Evolutionary conservation across 2,888 invertebrate species (phyloP).

Genomic region (Acholoe squamosa): DNA sequence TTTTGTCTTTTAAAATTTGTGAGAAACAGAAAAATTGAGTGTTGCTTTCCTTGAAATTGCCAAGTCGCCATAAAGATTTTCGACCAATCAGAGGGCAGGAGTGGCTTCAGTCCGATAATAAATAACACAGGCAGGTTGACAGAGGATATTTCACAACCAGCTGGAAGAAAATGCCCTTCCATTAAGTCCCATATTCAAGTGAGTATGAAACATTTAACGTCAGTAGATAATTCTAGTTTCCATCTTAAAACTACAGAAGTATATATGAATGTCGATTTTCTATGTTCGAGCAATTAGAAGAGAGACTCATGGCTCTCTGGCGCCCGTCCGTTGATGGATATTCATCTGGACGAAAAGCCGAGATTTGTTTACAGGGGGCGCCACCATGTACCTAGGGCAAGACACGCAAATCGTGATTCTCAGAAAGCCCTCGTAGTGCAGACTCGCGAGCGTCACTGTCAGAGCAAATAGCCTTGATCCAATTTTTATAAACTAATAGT

Average conservation of each 20-base stretch:
- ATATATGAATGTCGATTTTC: background rate
- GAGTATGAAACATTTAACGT: background rate
- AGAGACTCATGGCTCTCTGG: background rate
- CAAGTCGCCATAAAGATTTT: conserved; percentile 23
- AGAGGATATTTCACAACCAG: background rate
- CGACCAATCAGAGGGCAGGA: conserved; percentile 26
- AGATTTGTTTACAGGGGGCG: no score
- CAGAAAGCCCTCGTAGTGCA: no score
- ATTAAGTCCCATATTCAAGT: background rate
- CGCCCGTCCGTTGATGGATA: no score
- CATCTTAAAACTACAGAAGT: background rate
- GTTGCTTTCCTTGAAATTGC: background rate
- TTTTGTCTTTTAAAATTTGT: no score
- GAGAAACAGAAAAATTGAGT: no score
- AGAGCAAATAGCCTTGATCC: no score
- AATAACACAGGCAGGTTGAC: conserved; percentile 43
- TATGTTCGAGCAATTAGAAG: background rate
- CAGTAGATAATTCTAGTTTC: background rate
- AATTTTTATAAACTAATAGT: no score
- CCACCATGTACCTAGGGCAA: no score
- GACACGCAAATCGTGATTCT: no score
- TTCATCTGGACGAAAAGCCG: no score
- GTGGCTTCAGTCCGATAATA: conserved; percentile 21
- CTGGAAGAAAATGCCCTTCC: background rate
- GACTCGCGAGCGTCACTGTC: no score